A percentile compares a stretch with the other conserved stretches of the same genome.
phyloP scores from a whole-genome alignment of 2,797 vertebrate genomes.

The Adrianichthys oophorus region DNA sequence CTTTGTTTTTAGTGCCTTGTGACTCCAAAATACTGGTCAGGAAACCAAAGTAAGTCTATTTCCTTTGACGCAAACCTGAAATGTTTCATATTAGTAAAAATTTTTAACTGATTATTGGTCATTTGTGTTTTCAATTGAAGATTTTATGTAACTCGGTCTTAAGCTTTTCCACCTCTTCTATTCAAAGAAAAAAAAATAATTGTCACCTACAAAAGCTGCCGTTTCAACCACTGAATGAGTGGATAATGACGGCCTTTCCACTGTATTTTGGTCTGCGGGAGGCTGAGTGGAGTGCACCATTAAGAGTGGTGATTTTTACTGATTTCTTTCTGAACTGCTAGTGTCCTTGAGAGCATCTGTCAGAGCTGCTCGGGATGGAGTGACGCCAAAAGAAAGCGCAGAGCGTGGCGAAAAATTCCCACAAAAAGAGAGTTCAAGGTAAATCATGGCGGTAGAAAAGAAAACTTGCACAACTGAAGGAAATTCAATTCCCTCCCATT shows the following conservation, averaged over 20 bases:
- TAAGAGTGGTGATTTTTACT: slow-evolving; percentile 31
- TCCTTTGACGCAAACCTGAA: too few species aligned
- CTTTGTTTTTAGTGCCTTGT: too few species aligned
- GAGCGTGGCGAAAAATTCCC: slow-evolving; percentile 17
- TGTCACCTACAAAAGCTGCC: not conserved
- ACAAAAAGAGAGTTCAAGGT: not conserved
- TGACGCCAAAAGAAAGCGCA: slow-evolving; percentile 16
- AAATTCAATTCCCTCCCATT: not conserved
- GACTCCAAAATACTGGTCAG: too few species aligned
- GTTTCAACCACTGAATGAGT: slow-evolving; percentile 9
- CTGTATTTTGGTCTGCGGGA: slow-evolving; percentile 39
- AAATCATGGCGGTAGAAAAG: slow-evolving; percentile 5
- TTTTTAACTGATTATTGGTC: too few species aligned
- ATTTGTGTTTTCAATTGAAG: too few species aligned
- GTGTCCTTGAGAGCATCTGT: slow-evolving; percentile 42
- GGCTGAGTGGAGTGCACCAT: slow-evolving; percentile 33
- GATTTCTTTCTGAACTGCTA: slow-evolving; percentile 33
- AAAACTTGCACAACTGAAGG: slow-evolving; percentile 6
- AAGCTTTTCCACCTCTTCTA: too few species aligned
- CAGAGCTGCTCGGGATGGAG: slow-evolving; percentile 16
- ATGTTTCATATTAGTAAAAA: too few species aligned
- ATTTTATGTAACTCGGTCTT: too few species aligned
- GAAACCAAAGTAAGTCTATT: too few species aligned
- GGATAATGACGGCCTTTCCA: slow-evolving; percentile 40
- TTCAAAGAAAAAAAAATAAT: too few species aligned